Conservation (phyloP, 92 coral and sea anemone species). For the Paragorgia papillata region DNA sequence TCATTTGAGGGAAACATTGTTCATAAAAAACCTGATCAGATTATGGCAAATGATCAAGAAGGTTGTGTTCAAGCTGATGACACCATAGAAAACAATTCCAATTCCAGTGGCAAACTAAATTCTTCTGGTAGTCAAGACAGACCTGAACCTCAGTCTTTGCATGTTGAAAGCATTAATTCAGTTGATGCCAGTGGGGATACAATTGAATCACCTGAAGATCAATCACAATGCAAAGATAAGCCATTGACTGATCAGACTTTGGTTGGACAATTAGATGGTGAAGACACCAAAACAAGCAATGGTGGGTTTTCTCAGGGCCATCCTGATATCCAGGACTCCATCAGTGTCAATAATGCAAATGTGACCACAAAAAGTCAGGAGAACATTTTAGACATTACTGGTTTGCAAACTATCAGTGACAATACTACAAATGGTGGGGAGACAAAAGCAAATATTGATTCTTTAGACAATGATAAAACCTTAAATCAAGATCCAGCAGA, state of each 20-base stretch:
- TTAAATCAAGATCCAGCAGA: not conserved
- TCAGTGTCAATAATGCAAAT: not conserved
- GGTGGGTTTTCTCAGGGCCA: not conserved
- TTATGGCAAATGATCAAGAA: not conserved
- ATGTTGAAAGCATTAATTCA: not conserved
- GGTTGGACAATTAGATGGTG: not conserved
- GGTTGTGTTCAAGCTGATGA: not conserved
- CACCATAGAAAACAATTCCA: not conserved
- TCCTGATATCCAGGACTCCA: not conserved
- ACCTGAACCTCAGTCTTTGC: not conserved
- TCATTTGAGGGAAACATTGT: conserved; percentile 7
- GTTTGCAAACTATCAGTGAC: not conserved
- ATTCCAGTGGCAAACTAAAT: not conserved
- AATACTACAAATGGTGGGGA: not conserved
- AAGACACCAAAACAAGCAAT: not conserved
- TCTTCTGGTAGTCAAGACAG: not conserved
- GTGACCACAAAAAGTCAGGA: not conserved
- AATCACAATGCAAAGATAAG: not conserved
- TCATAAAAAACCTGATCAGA: not conserved
- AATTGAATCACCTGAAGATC: not conserved
- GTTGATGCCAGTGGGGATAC: not conserved
- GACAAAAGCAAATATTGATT: not conserved
- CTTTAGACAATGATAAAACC: not conserved
- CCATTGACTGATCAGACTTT: not conserved
- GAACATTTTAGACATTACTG: not conserved